A percentile compares a stretch with the other conserved stretches of the same genome.
phyloP scores from a whole-genome alignment of 2,797 vertebrate species.

The Centropyge bicolor region DNA sequence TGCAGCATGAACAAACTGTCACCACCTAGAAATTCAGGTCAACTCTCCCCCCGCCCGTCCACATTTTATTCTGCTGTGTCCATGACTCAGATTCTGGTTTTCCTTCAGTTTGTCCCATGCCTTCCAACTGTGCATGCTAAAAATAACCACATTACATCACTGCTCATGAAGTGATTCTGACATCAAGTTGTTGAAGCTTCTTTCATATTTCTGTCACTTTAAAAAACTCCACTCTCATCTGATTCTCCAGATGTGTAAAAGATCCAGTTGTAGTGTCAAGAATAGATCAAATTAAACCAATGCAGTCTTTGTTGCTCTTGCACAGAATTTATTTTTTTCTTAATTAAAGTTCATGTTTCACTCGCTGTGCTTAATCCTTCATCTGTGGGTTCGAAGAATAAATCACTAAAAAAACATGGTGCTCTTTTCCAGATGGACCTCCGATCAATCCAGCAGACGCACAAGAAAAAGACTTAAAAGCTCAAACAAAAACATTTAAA shows the following conservation, averaged over 20 bases:
- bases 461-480: no score
- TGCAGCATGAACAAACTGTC: slow-evolving; percentile 20
- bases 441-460: background rate
- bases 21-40: slow-evolving; percentile 47
- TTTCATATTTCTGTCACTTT: background rate
- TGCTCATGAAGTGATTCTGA: slow-evolving; percentile 17
- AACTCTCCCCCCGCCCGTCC: background rate
- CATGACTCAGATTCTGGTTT: slow-evolving; percentile 26
- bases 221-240: background rate
- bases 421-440: slow-evolving; percentile 6
- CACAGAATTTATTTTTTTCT: background rate
- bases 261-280: no score
- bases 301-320: background rate
- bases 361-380: background rate
- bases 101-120: background rate
- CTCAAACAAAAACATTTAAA: no score
- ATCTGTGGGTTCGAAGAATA: background rate
- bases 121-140: background rate
- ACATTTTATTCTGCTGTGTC: background rate
- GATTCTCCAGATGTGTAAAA: background rate
- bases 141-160: slow-evolving; percentile 30
- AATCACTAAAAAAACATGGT: background rate
- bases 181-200: background rate
- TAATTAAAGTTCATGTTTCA: background rate
- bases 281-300: no score